These are phyloP conservation scores for Antheraea mylitta DNA, from an alignment of 1,140 invertebrate genomes.

Conservation along the genomic window DNA sequence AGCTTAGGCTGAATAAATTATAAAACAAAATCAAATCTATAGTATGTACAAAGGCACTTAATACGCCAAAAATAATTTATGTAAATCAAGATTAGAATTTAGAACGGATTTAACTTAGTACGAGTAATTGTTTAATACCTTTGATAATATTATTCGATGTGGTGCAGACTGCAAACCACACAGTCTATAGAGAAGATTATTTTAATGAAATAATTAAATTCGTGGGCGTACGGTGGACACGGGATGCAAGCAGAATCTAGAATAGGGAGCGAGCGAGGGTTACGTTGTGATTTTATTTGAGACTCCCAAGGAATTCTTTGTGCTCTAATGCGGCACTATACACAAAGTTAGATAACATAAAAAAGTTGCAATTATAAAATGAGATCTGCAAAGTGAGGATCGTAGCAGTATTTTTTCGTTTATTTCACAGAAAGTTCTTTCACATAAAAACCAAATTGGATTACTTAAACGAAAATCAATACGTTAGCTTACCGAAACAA, in stretches of 20 bases:
- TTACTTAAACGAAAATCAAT: slow-evolving; percentile 31
- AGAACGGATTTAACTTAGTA: neutral
- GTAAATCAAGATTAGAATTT: neutral
- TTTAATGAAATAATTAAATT: slow-evolving; percentile 70
- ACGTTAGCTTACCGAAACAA: slow-evolving; percentile 34
- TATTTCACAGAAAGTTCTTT: slow-evolving; percentile 15
- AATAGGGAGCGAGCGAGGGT: slow-evolving; percentile 32
- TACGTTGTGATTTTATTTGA: slow-evolving; percentile 39
- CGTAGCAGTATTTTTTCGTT: neutral
- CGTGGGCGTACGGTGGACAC: slow-evolving; percentile 51
- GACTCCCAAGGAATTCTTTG: slow-evolving; percentile 22
- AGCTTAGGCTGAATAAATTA: neutral
- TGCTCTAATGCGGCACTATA: slow-evolving; percentile 33
- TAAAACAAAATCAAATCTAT: neutral
- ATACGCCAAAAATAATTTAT: neutral
- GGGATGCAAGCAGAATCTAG: slow-evolving; percentile 54
- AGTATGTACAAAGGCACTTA: neutral
- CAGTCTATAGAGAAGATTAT: slow-evolving; percentile 49
- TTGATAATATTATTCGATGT: slow-evolving; percentile 31
- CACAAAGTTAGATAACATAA: slow-evolving; percentile 14
- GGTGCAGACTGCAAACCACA: slow-evolving; percentile 34
- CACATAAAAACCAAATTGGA: slow-evolving; percentile 24
- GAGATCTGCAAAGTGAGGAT: neutral
- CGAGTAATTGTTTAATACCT: slow-evolving; percentile 29
- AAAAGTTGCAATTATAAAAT: neutral